A percentile compares a stretch with the other conserved stretches of the same genome.
These are phyloP conservation scores for Apodemia hepburni DNA, from an alignment of 2,888 invertebrate genomes.

Conservation along the genomic window DNA sequence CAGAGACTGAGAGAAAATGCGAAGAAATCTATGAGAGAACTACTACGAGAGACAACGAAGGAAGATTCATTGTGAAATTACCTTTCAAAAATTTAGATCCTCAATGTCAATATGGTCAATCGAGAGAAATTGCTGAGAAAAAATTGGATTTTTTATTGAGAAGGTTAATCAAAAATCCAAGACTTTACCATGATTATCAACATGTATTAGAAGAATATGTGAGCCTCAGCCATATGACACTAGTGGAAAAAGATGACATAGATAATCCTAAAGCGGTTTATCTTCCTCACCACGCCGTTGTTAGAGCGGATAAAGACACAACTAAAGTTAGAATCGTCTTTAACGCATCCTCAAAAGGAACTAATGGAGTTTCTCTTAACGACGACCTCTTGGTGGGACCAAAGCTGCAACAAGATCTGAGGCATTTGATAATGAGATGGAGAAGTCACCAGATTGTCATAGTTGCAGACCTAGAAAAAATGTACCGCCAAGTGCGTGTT, in stretches of 20 bases:
- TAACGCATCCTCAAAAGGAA: constrained; percentile 10
- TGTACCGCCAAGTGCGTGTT: constrained; percentile 5
- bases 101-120: background rate
- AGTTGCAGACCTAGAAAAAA: background rate
- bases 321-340: background rate
- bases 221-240: constrained; percentile 25
- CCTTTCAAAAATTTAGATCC: background rate
- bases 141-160: constrained; percentile 9
- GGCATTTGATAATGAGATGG: constrained; percentile 4
- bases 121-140: background rate
- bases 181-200: constrained; percentile 25
- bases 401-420: background rate
- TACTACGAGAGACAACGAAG: no score
- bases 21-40: no score
- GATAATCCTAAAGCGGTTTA: background rate
- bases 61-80: background rate
- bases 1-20: no score
- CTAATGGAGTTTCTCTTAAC: background rate
- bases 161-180: constrained; percentile 22
- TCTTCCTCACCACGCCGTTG: background rate
- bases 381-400: constrained; percentile 7
- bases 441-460: background rate
- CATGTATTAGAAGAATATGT: constrained; percentile 28
- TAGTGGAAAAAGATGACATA: constrained; percentile 19
- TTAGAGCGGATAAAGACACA: background rate